Conservation (phyloP, 2,113 vertebrate genomes). For the Myodes glareolus region DNA sequence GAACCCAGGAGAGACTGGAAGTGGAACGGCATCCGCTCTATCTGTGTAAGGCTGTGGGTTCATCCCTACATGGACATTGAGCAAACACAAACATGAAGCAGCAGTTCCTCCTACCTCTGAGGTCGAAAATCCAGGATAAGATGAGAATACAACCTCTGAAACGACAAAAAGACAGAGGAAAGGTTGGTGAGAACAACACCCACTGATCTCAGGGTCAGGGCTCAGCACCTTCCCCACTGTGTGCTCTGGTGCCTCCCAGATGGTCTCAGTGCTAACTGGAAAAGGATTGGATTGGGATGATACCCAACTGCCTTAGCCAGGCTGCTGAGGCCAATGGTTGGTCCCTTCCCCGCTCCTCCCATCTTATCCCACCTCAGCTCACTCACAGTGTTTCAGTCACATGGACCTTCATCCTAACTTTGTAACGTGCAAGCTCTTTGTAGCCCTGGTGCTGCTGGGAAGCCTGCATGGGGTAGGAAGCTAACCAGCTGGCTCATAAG, state of each 20-base stretch:
- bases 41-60: neutral
- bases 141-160: conserved; percentile 80
- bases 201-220: neutral
- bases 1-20: neutral
- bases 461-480: neutral
- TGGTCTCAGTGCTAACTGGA: neutral
- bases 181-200: neutral
- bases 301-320: neutral
- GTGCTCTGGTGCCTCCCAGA: neutral
- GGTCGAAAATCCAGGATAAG: conserved; percentile 78
- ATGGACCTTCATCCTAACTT: neutral
- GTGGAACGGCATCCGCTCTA: neutral
- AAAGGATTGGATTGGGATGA: neutral
- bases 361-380: neutral
- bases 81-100: conserved; percentile 5
- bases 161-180: conserved; percentile 57
- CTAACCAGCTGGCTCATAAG: neutral
- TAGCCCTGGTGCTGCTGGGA: neutral
- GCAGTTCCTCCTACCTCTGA: conserved; percentile 74
- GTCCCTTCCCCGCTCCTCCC: neutral
- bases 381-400: neutral
- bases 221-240: neutral
- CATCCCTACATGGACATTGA: neutral
- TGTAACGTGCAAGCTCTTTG: neutral
- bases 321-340: neutral